These are phyloP conservation scores for Teleogryllus occipitalis DNA, from an alignment of 1,140 invertebrate species.

Conservation along the genomic window DNA sequence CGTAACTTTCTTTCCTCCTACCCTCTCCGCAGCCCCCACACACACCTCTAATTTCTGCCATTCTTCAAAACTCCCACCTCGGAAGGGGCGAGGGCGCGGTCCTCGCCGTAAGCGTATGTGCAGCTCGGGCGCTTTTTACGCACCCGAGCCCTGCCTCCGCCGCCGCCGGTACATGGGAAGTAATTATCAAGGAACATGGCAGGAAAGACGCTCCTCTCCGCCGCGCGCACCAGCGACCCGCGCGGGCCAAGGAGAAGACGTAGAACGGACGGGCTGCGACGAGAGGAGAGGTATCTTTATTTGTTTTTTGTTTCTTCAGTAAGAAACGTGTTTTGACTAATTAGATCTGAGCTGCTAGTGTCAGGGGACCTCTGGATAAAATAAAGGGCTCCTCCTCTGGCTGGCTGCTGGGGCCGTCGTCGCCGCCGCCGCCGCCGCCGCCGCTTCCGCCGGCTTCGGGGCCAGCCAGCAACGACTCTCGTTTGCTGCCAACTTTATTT, in stretches of 20 bases:
- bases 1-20: background rate
- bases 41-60: background rate
- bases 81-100: background rate
- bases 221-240: background rate
- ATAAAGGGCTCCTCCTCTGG: background rate
- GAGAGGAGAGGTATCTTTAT: background rate
- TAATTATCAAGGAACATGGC: background rate
- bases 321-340: conserved; percentile 1
- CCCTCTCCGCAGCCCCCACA: too few relatives aligned
- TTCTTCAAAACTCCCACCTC: background rate
- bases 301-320: background rate
- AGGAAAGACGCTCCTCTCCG: background rate
- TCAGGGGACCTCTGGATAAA: background rate
- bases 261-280: background rate
- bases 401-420: background rate
- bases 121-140: background rate
- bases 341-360: background rate
- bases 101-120: background rate
- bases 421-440: too few relatives aligned
- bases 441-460: too few relatives aligned
- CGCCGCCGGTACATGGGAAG: background rate
- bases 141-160: background rate
- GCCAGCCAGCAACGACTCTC: background rate
- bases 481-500: conserved; percentile 4
- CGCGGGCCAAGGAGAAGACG: background rate